These are phyloP conservation scores for Deroplatys truncata DNA, from an alignment of 2,888 invertebrate genomes.

Conservation along the genomic window DNA sequence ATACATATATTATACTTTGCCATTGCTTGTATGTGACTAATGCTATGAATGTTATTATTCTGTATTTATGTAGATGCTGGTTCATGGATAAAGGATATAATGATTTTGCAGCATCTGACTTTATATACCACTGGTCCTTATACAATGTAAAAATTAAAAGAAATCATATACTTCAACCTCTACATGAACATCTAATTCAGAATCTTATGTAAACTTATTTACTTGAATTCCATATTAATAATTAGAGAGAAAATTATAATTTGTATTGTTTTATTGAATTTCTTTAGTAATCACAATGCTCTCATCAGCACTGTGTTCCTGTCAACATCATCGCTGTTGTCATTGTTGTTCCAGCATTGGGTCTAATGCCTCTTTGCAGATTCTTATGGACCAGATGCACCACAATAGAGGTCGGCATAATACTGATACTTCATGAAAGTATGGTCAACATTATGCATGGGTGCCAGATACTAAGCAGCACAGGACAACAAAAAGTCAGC, in stretches of 20 bases:
- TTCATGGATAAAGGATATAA: background rate
- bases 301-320: background rate
- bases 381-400: background rate
- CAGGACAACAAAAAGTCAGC: background rate
- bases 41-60: background rate
- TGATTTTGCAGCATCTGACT: background rate
- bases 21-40: background rate
- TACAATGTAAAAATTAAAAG: background rate
- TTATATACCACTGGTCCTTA: background rate
- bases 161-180: too few relatives aligned
- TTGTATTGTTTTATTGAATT: background rate
- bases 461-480: background rate
- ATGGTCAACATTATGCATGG: background rate
- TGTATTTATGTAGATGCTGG: background rate
- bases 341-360: background rate
- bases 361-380: background rate
- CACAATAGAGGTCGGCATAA: background rate
- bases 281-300: background rate
- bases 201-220: background rate
- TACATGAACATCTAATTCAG: too few relatives aligned
- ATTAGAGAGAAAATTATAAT: background rate
- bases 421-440: background rate
- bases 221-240: background rate
- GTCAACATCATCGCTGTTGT: background rate
- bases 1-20: background rate